Evolutionary conservation across 2,888 invertebrate genomes (phyloP).

Genomic region (Ganaspis brasiliensis): DNA sequence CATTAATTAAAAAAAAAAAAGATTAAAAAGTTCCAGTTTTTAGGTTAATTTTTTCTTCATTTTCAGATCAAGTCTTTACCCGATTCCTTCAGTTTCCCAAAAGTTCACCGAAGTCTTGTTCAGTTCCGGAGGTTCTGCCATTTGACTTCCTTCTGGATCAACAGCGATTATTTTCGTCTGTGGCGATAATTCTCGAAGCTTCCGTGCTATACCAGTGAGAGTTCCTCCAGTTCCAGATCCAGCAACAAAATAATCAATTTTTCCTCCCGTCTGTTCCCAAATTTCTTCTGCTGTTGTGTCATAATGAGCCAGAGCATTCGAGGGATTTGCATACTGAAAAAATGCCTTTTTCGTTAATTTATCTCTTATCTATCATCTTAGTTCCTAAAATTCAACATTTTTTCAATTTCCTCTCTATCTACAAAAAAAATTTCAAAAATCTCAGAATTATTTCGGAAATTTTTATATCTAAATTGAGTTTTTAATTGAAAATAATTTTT

Average conservation of each 20-base stretch:
- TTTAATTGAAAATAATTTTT: too few species aligned
- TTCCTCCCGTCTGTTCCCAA: constrained; percentile 89
- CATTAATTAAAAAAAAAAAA: too few species aligned
- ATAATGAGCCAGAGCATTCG: constrained; percentile 98
- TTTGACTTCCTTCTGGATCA: constrained; percentile 95
- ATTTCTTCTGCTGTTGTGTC: constrained; percentile 98
- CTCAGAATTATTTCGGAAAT: too few species aligned
- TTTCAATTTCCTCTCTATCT: too few species aligned
- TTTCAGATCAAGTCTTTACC: constrained; percentile 46
- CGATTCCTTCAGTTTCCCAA: constrained; percentile 61
- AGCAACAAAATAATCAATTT: constrained; percentile 90
- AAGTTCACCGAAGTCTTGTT: constrained; percentile 44
- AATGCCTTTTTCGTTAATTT: too few species aligned
- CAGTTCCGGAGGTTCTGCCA: constrained; percentile 89
- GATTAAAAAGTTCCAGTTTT: too few species aligned
- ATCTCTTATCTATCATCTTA: too few species aligned
- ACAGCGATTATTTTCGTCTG: constrained; percentile 91
- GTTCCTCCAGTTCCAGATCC: constrained; percentile 99
- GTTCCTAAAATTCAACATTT: too few species aligned
- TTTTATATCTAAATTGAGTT: too few species aligned
- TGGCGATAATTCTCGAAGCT: constrained; percentile 93
- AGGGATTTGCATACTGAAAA: constrained; percentile 92
- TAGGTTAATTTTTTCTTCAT: too few species aligned
- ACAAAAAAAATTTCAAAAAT: too few species aligned
- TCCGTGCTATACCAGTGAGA: constrained; percentile 94